Conservation (phyloP, 2,888 invertebrate genomes). For the Keiferia lycopersicella region DNA sequence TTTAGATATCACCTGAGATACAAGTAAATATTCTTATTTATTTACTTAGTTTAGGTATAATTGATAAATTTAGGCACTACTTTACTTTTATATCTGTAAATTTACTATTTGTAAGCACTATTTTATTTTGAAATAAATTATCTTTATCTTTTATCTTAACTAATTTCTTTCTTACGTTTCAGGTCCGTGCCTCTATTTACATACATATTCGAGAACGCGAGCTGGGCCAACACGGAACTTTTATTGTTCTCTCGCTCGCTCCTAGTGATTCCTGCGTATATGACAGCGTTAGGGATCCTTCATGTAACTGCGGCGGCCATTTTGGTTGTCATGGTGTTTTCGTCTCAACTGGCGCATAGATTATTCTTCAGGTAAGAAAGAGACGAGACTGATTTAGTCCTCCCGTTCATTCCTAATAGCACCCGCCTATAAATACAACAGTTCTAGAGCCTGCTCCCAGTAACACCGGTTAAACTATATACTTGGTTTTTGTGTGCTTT, state of each 20-base stretch:
- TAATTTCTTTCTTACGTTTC: slow-evolving; percentile 26
- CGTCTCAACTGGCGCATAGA: slow-evolving; percentile 86
- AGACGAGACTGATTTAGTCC: background rate
- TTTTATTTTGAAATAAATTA: too few species aligned
- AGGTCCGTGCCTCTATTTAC: slow-evolving; percentile 59
- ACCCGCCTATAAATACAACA: too few species aligned
- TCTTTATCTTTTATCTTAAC: background rate
- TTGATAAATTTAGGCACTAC: too few species aligned
- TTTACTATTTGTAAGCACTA: too few species aligned
- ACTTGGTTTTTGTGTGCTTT: too few species aligned
- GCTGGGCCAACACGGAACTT: slow-evolving; percentile 63
- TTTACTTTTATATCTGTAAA: too few species aligned
- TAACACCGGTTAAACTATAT: too few species aligned
- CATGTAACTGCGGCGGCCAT: slow-evolving; percentile 78
- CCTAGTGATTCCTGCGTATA: slow-evolving; percentile 82
- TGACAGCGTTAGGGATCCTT: slow-evolving; percentile 82
- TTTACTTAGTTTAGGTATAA: too few species aligned
- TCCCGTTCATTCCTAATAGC: too few species aligned
- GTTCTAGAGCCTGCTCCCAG: too few species aligned
- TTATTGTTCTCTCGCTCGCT: slow-evolving; percentile 70
- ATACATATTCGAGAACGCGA: slow-evolving; percentile 55
- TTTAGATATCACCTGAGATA: too few species aligned
- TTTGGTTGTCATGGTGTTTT: slow-evolving; percentile 82
- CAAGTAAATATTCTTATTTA: too few species aligned
- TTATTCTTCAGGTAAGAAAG: slow-evolving; percentile 81